A percentile compares a stretch with the other conserved stretches of the same genome.
phyloP scores from a whole-genome alignment of 2,113 vertebrate genomes.

The Hepsetus odoe region DNA sequence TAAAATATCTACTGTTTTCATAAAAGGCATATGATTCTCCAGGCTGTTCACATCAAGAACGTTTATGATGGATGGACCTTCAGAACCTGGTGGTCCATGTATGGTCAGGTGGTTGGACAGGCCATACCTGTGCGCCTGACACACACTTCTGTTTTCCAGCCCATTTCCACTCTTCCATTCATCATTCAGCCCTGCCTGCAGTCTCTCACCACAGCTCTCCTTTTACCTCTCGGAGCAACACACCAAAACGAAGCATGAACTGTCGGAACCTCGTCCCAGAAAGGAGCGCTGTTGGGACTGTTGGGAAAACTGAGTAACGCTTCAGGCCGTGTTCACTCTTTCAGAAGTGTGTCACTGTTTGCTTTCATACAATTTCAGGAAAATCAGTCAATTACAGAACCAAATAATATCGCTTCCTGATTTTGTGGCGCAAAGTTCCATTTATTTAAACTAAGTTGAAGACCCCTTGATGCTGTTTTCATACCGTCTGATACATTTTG shows the following conservation, averaged over 20 bases:
- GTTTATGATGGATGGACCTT: background rate
- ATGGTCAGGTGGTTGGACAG: background rate
- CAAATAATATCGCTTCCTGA: background rate
- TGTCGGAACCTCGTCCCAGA: background rate
- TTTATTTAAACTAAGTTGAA: constrained; percentile 14
- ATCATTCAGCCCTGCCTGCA: constrained; percentile 26
- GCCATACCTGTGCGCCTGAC: constrained; percentile 12
- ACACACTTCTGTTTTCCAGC: constrained; percentile 53
- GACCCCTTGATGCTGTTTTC: too few species aligned
- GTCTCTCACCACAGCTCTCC: constrained; percentile 45
- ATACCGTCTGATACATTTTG: too few species aligned
- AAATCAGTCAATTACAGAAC: too few species aligned
- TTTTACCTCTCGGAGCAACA: constrained; percentile 45
- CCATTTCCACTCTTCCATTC: constrained; percentile 59
- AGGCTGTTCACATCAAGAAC: too few species aligned
- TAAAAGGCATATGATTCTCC: too few species aligned
- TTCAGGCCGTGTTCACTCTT: background rate
- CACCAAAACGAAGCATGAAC: constrained; percentile 47
- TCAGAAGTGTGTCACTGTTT: background rate
- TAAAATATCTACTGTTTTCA: too few species aligned
- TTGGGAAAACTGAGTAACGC: background rate
- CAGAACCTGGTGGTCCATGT: background rate
- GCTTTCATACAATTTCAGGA: too few species aligned
- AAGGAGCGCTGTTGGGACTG: constrained; percentile 31
- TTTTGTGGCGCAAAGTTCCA: background rate